Evolutionary conservation across 1,140 invertebrate species (phyloP).

Genomic region (Drosophila equinoxialis): DNA sequence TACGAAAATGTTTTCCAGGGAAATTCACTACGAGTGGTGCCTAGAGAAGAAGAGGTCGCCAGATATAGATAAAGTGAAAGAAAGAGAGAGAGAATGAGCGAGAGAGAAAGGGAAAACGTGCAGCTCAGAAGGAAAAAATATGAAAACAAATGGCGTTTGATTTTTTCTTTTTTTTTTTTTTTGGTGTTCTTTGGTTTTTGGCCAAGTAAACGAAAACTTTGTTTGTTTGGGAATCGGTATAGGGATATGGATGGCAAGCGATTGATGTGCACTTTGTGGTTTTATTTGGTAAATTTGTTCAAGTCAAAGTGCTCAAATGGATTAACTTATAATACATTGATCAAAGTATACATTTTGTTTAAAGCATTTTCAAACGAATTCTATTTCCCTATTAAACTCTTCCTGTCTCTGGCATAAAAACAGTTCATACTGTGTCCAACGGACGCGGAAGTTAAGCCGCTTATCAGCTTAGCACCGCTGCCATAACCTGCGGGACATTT

Average conservation of each 20-base stretch:
- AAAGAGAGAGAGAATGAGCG: constrained; percentile 5
- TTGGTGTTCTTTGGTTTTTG: constrained; percentile 32
- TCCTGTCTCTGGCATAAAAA: neutral
- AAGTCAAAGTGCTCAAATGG: constrained; percentile 34
- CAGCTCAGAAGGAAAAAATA: constrained; percentile 35
- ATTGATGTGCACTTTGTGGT: constrained; percentile 50
- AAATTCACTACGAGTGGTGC: constrained; percentile 39
- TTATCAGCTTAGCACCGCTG: constrained; percentile 66
- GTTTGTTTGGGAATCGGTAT: constrained; percentile 30
- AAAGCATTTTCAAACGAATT: constrained; percentile 32
- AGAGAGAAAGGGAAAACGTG: neutral
- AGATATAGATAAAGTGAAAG: constrained; percentile 1
- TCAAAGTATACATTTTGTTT: constrained; percentile 11
- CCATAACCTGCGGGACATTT: constrained; percentile 32
- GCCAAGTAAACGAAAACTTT: constrained; percentile 51
- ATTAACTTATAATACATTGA: constrained; percentile 29
- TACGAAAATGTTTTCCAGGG: constrained; percentile 65
- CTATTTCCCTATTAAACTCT: constrained; percentile 32
- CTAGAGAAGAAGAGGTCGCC: constrained; percentile 21
- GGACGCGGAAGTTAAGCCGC: constrained; percentile 55
- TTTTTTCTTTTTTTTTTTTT: constrained; percentile 23
- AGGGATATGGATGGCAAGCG: constrained; percentile 17
- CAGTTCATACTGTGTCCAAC: constrained; percentile 24
- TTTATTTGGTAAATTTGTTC: constrained; percentile 34
- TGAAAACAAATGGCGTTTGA: constrained; percentile 73